Conservation (phyloP, 2,888 invertebrate species). For the Caenorhabditis sp. region DNA sequence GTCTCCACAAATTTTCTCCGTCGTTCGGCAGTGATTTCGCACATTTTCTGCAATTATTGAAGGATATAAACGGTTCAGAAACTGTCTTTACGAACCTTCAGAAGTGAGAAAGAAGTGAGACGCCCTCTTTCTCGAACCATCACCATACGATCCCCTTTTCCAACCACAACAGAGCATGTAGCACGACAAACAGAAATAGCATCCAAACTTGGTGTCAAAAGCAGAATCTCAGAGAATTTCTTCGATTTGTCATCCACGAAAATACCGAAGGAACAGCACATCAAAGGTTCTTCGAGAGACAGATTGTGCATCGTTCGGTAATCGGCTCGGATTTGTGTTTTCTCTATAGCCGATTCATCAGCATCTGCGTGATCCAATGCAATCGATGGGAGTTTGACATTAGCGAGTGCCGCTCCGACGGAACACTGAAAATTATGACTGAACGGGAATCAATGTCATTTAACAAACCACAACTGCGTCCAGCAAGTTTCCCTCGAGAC, state of each 20-base stretch:
- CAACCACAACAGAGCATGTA: conserved; percentile 49
- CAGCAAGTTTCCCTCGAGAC: conserved; percentile 43
- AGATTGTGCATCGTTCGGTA: conserved; percentile 26
- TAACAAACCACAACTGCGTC: conserved; percentile 53
- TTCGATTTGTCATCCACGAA: conserved; percentile 12
- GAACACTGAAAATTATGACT: conserved; percentile 49
- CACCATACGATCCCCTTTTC: conserved; percentile 30
- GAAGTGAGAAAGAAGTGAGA: conserved; percentile 3
- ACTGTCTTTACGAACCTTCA: conserved; percentile 28
- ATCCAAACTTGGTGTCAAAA: conserved; percentile 45
- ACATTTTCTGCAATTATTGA: conserved; percentile 46
- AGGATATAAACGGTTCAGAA: no score
- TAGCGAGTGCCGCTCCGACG: conserved; percentile 54
- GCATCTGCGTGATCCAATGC: conserved; percentile 53
- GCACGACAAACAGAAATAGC: conserved; percentile 37
- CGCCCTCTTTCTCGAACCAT: conserved; percentile 44
- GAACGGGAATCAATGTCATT: no score
- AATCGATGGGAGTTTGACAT: conserved; percentile 63
- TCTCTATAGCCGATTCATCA: conserved; percentile 69
- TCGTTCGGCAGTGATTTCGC: conserved; percentile 40
- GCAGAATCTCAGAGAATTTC: conserved; percentile 26
- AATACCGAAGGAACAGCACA: conserved; percentile 57
- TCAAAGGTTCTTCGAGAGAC: conserved; percentile 30
- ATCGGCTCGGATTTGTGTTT: conserved; percentile 64
- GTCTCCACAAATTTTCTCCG: conserved; percentile 45